Evolutionary conservation across 2,888 invertebrate genomes (phyloP).

Genomic region (Celastrina argiolus): DNA sequence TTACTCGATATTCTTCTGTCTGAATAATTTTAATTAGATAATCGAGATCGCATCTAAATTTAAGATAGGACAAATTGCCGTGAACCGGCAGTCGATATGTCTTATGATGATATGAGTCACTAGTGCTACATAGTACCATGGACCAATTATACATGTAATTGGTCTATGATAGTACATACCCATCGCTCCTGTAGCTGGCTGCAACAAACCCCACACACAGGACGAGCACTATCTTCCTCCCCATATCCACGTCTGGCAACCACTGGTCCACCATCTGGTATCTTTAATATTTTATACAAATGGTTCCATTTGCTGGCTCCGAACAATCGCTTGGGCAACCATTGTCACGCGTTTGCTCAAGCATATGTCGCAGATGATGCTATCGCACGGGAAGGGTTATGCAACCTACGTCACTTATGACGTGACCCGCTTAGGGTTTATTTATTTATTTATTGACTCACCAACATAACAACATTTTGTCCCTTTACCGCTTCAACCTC

Average conservation of each 20-base stretch:
- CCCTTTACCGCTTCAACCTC: too few relatives aligned
- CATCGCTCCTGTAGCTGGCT: conserved; percentile 59
- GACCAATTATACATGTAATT: too few relatives aligned
- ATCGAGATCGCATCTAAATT: too few relatives aligned
- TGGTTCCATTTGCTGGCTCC: conserved; percentile 61
- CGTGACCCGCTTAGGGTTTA: too few relatives aligned
- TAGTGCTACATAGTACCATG: too few relatives aligned
- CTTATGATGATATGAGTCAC: too few relatives aligned
- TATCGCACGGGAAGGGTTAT: conserved; percentile 40
- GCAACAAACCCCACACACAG: conserved; percentile 36
- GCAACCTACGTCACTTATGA: background rate
- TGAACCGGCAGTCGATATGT: too few relatives aligned
- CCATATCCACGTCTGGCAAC: conserved; percentile 48
- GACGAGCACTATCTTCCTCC: conserved; percentile 42
- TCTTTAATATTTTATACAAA: conserved; percentile 60
- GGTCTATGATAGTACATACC: conserved; percentile 41
- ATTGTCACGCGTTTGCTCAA: conserved; percentile 60
- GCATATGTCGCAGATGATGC: conserved; percentile 51
- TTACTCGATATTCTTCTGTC: too few relatives aligned
- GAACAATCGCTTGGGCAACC: conserved; percentile 69
- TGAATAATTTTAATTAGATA: too few relatives aligned
- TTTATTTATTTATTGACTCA: too few relatives aligned
- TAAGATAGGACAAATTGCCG: too few relatives aligned
- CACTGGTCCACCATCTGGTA: conserved; percentile 52
- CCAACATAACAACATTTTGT: too few relatives aligned